phyloP scores from a whole-genome alignment of 1,140 invertebrate species.

The Drosophila athabasca region DNA sequence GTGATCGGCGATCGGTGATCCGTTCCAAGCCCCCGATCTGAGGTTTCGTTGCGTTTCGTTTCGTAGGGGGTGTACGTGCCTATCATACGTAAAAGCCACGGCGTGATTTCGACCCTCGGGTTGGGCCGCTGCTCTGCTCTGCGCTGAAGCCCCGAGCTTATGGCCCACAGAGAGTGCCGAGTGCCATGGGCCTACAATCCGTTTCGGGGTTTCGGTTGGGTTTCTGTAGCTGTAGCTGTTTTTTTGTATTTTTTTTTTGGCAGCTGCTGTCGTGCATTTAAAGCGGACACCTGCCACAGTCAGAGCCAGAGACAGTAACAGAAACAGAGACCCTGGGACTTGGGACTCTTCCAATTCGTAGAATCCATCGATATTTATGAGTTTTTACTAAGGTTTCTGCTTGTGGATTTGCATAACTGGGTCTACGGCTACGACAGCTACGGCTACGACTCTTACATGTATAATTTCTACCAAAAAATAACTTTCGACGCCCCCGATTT shows the following conservation, averaged over 20 bases:
- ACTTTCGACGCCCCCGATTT: conserved; percentile 55
- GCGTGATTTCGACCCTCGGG: conserved; percentile 10
- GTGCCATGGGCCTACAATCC: conserved; percentile 52
- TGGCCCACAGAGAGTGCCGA: conserved; percentile 18
- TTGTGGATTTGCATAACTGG: conserved; percentile 74
- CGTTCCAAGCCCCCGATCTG: conserved; percentile 3
- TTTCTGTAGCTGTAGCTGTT: not conserved
- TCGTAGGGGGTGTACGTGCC: conserved; percentile 6
- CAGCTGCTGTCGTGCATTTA: conserved; percentile 70
- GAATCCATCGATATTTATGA: conserved; percentile 82
- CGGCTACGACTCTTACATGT: conserved; percentile 60
- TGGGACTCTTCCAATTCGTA: conserved; percentile 57
- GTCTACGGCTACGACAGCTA: conserved; percentile 31
- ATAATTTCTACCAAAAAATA: conserved; percentile 57
- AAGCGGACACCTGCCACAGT: conserved; percentile 67
- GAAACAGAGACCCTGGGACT: conserved; percentile 39
- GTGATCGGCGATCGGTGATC: not conserved
- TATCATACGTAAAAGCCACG: conserved; percentile 11
- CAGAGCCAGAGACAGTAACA: not conserved
- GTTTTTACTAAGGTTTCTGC: conserved; percentile 49
- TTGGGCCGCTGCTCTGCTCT: conserved; percentile 9
- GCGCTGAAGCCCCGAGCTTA: not conserved
- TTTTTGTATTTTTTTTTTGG: conserved; percentile 52
- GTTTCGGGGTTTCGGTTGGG: too few relatives aligned
- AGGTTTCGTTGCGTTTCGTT: too few relatives aligned